phyloP scores from a whole-genome alignment of 2,888 invertebrate species.

The Nipponacmea schrenckii region DNA sequence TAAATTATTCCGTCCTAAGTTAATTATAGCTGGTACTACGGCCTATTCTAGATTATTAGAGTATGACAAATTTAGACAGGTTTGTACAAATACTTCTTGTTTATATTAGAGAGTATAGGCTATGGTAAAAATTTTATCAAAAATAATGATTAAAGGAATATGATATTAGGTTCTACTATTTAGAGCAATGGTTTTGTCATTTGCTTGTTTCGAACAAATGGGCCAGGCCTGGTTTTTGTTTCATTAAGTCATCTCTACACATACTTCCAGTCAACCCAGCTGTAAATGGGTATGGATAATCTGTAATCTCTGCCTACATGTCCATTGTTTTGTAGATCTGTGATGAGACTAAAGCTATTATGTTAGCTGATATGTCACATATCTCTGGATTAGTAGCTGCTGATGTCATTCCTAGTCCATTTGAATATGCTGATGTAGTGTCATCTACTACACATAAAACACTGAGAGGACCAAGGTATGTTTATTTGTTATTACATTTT shows the following conservation, averaged over 20 bases:
- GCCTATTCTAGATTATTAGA: slow-evolving; percentile 72
- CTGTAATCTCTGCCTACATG: too few species aligned
- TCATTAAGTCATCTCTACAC: too few species aligned
- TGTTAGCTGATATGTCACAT: slow-evolving; percentile 68
- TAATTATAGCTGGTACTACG: slow-evolving; percentile 86
- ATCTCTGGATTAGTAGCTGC: slow-evolving; percentile 78
- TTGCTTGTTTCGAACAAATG: too few species aligned
- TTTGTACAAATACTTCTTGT: slow-evolving; percentile 32
- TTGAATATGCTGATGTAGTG: slow-evolving; percentile 90
- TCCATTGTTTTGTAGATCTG: slow-evolving; percentile 56
- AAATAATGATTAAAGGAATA: too few species aligned
- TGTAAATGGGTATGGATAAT: too few species aligned
- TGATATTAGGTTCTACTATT: too few species aligned
- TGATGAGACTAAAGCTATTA: slow-evolving; percentile 60
- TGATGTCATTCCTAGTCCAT: slow-evolving; percentile 88
- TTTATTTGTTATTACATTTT: not conserved
- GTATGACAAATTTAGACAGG: slow-evolving; percentile 70
- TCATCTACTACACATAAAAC: slow-evolving; percentile 97
- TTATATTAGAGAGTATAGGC: too few species aligned
- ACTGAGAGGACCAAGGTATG: slow-evolving; percentile 76
- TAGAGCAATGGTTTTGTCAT: too few species aligned
- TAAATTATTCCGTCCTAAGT: slow-evolving; percentile 86
- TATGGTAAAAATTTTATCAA: too few species aligned
- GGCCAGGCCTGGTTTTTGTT: too few species aligned
- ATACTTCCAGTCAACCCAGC: too few species aligned